A percentile compares a stretch with the other conserved stretches of the same genome.
phyloP scores from a whole-genome alignment of 1,140 invertebrate genomes.

The Brachionus angularis region DNA sequence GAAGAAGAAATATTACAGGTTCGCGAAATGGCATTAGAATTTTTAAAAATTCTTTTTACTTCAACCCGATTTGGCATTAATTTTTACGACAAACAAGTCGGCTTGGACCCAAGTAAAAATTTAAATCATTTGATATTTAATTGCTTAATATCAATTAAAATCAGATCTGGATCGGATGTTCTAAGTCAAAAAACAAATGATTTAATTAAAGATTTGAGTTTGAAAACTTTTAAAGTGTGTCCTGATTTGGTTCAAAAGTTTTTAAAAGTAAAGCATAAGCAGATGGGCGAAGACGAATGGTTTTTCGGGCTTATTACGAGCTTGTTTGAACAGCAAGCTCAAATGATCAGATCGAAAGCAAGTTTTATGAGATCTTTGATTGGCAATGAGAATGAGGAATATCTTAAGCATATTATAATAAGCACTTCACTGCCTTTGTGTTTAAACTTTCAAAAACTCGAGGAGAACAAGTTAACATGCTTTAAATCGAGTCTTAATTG shows the following conservation, averaged over 20 bases:
- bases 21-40: neutral
- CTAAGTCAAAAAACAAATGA: neutral
- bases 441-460: conserved; percentile 10
- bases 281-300: neutral
- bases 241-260: conserved; percentile 22
- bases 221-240: neutral
- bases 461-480: neutral
- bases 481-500: neutral
- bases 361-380: neutral
- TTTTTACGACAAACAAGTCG: conserved; percentile 17
- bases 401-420: neutral
- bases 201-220: neutral
- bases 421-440: neutral
- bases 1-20: neutral
- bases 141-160: neutral
- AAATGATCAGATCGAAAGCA: neutral
- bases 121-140: conserved; percentile 36
- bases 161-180: neutral
- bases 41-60: conserved; percentile 22
- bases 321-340: neutral
- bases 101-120: conserved; percentile 9
- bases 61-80: conserved; percentile 14
- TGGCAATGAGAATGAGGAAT: neutral
- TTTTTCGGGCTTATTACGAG: neutral
- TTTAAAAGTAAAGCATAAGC: conserved; percentile 29